phyloP scores from a whole-genome alignment of 2,797 vertebrate species.

The Chaenodraco wilsoni region DNA sequence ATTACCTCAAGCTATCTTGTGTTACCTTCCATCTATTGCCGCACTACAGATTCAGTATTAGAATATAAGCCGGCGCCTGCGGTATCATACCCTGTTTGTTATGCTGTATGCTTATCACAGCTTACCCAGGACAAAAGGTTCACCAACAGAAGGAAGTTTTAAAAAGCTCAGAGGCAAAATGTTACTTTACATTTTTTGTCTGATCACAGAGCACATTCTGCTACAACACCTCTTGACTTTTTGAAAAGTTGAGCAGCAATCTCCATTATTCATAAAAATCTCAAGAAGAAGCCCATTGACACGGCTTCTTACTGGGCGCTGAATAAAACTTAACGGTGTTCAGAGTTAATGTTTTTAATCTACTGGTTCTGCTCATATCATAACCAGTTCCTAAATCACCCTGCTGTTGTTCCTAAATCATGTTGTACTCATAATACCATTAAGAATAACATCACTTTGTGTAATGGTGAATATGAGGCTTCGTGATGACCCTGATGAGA shows the following conservation, averaged over 20 bases:
- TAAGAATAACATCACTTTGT: slow-evolving; percentile 50
- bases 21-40: slow-evolving; percentile 53
- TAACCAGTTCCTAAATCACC: slow-evolving; percentile 10
- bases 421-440: slow-evolving; percentile 34
- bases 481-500: slow-evolving; percentile 55
- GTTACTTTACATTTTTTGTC: slow-evolving; percentile 11
- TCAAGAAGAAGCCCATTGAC: slow-evolving; percentile 6
- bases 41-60: slow-evolving; percentile 60
- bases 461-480: slow-evolving; percentile 35
- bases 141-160: slow-evolving; percentile 40
- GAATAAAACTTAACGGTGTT: slow-evolving; percentile 21
- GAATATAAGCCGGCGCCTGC: slow-evolving; percentile 51
- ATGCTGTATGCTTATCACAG: slow-evolving; percentile 54
- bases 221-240: not conserved
- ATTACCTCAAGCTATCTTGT: slow-evolving; percentile 73
- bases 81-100: slow-evolving; percentile 60
- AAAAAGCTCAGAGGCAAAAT: slow-evolving; percentile 38
- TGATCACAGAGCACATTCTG: slow-evolving; percentile 2
- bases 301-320: not conserved
- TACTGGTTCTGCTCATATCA: slow-evolving; percentile 20
- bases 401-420: slow-evolving; percentile 26
- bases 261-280: slow-evolving; percentile 21
- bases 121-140: slow-evolving; percentile 43
- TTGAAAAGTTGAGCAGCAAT: slow-evolving; percentile 5
- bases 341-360: slow-evolving; percentile 40